Percentiles rank a stretch among this genome's conserved stretches.
phyloP scores from a whole-genome alignment of 1,140 invertebrate species.

The Pseudachorutes palmiensis region DNA sequence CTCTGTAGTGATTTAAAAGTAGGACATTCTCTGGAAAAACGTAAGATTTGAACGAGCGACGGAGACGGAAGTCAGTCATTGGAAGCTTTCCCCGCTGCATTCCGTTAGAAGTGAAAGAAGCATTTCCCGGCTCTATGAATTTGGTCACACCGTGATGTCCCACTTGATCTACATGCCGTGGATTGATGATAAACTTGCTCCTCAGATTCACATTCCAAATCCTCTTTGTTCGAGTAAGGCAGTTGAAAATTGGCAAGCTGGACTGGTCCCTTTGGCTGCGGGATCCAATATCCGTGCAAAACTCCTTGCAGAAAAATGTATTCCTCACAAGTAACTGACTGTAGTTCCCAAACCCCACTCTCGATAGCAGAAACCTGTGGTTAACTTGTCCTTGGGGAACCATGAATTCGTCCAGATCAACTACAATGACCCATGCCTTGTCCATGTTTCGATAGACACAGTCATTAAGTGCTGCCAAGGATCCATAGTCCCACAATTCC shows the following conservation, averaged over 20 bases:
- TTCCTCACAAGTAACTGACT: slow-evolving; percentile 27
- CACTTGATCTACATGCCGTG: slow-evolving; percentile 17
- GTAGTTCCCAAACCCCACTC: not conserved
- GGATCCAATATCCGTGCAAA: slow-evolving; percentile 10
- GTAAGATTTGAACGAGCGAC: not conserved
- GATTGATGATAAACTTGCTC: slow-evolving; percentile 30
- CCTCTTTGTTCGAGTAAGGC: slow-evolving; percentile 26
- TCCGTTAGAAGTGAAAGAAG: no score
- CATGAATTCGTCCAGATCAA: slow-evolving; percentile 86
- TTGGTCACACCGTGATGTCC: slow-evolving; percentile 33
- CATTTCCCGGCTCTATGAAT: slow-evolving; percentile 10
- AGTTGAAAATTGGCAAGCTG: slow-evolving; percentile 24
- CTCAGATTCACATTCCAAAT: slow-evolving; percentile 26
- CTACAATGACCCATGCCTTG: slow-evolving; percentile 67
- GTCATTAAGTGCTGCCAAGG: slow-evolving; percentile 80
- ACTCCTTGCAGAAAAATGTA: slow-evolving; percentile 35
- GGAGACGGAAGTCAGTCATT: not conserved
- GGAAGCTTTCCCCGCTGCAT: not conserved
- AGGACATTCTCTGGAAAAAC: not conserved
- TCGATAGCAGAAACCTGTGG: not conserved
- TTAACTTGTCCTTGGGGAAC: slow-evolving; percentile 57
- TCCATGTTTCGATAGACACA: slow-evolving; percentile 85
- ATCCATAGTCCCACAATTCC: slow-evolving; percentile 37
- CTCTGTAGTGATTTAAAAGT: slow-evolving; percentile 30
- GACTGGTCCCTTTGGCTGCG: not conserved